phyloP scores from a whole-genome alignment of 1,140 invertebrate genomes.

The Danaus melanippus region DNA sequence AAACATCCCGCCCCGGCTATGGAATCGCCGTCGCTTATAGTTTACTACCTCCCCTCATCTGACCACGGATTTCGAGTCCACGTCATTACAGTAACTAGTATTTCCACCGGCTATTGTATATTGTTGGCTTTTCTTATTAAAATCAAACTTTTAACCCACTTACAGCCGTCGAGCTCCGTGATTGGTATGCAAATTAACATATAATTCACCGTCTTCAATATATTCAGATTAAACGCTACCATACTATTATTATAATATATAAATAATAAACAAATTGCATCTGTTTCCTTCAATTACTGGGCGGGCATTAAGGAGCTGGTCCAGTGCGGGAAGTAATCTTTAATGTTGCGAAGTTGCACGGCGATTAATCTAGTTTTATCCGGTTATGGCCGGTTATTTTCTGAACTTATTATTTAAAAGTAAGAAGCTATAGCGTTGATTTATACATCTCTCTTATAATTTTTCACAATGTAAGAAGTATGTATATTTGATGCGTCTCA shows the following conservation, averaged over 20 bases:
- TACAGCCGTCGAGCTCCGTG: constrained; percentile 29
- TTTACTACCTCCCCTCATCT: constrained; percentile 4
- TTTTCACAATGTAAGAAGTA: too few species aligned
- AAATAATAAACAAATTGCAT: constrained; percentile 51
- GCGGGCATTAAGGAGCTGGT: constrained; percentile 18
- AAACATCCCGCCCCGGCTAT: constrained; percentile 17
- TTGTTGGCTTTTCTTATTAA: constrained; percentile 58
- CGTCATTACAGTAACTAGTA: constrained; percentile 55
- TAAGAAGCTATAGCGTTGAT: too few species aligned
- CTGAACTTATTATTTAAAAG: constrained; percentile 8
- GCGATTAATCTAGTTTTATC: constrained; percentile 23
- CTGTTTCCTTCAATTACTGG: constrained; percentile 36
- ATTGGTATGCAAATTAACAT: constrained; percentile 41
- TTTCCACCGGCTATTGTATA: constrained; percentile 52
- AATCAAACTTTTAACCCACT: constrained; percentile 49
- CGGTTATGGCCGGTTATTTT: constrained; percentile 21
- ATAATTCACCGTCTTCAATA: constrained; percentile 30
- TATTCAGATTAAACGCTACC: constrained; percentile 32
- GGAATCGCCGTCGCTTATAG: constrained; percentile 16
- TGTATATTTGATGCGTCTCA: too few species aligned
- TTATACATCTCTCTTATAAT: too few species aligned
- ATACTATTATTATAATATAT: constrained; percentile 53
- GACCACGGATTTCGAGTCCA: constrained; percentile 14
- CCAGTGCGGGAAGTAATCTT: constrained; percentile 20
- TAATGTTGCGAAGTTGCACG: constrained; percentile 24